phyloP scores from a whole-genome alignment of 2,113 vertebrate genomes.

The Murina feae region DNA sequence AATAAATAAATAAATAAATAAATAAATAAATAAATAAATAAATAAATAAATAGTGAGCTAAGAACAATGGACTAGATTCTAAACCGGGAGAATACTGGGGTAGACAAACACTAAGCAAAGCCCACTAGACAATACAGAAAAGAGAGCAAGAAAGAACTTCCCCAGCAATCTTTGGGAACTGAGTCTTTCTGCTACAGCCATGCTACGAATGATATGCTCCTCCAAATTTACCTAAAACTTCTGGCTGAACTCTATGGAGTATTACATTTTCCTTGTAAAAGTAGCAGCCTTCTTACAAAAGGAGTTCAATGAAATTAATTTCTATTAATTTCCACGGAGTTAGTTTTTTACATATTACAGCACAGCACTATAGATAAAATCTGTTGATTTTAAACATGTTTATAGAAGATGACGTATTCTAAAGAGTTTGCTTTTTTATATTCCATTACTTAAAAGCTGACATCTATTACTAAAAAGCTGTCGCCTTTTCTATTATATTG shows the following conservation, averaged over 20 bases:
- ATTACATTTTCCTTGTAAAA: neutral
- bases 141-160: neutral
- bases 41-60: neutral
- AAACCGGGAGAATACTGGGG: neutral
- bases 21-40: too few species aligned
- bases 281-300: neutral
- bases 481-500: neutral
- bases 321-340: neutral
- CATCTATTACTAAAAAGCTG: neutral
- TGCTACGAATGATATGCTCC: neutral
- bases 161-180: neutral
- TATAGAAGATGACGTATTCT: neutral
- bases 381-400: slow-evolving; percentile 11
- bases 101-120: neutral
- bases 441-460: slow-evolving; percentile 16
- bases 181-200: neutral
- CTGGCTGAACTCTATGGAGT: neutral
- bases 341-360: neutral
- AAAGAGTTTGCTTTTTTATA: neutral
- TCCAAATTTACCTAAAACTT: neutral
- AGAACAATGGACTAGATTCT: neutral
- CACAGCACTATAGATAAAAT: neutral
- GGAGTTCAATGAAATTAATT: slow-evolving; percentile 24
- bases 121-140: neutral
- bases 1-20: too few species aligned